Conservation (phyloP, 2,113 vertebrate species). For the Mystacornis crossleyi region DNA sequence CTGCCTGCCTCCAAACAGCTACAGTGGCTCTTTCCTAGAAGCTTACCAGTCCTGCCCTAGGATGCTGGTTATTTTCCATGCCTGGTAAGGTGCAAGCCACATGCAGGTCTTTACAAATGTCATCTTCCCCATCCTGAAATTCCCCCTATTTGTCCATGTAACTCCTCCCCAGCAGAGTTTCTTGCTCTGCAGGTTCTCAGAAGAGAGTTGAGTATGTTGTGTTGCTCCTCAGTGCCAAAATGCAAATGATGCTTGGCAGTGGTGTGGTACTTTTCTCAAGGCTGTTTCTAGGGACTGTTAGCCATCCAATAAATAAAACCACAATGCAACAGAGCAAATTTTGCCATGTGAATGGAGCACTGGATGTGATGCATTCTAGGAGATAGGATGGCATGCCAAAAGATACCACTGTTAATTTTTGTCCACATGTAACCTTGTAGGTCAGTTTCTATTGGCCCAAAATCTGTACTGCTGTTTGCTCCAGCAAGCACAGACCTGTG, state of each 20-base stretch:
- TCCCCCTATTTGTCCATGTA: not conserved
- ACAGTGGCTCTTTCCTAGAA: not conserved
- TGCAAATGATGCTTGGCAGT: conserved; percentile 23
- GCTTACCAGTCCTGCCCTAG: not conserved
- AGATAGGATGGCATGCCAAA: not conserved
- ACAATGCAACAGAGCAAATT: not conserved
- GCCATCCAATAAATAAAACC: not conserved
- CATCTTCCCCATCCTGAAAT: not conserved
- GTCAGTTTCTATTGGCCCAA: not conserved
- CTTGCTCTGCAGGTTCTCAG: conserved; percentile 1
- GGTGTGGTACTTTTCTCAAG: not conserved
- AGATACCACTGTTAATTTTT: not conserved
- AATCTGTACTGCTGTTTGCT: not conserved
- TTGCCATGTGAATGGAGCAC: not conserved
- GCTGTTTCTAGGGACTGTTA: not conserved
- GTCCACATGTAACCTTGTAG: not conserved
- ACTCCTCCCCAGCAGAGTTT: not conserved
- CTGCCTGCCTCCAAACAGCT: not conserved
- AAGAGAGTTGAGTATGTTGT: not conserved
- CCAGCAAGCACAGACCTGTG: not conserved
- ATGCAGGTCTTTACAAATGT: not conserved
- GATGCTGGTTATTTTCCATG: not conserved
- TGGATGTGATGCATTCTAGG: not conserved
- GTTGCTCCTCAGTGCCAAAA: conserved; percentile 13
- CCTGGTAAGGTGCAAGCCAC: not conserved